Conservation (phyloP, 2,113 vertebrate genomes). For the Cettia cetti region DNA sequence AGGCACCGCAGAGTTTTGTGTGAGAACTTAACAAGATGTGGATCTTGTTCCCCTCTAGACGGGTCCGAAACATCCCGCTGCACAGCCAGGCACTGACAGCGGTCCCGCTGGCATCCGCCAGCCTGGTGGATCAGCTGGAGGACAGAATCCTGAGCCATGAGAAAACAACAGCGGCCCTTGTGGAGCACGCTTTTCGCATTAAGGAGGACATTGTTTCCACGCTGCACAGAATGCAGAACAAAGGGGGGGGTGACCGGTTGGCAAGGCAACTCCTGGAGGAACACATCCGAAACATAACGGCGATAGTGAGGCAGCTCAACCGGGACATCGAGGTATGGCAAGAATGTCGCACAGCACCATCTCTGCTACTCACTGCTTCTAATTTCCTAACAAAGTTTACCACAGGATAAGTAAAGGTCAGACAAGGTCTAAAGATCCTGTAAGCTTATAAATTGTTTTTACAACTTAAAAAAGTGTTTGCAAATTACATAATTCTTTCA, state of each 20-base stretch:
- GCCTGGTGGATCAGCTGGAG: slow-evolving; percentile 75
- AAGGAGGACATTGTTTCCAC: slow-evolving; percentile 80
- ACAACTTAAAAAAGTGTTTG: slow-evolving; percentile 38
- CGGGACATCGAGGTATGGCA: slow-evolving; percentile 77
- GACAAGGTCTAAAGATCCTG: slow-evolving; percentile 5
- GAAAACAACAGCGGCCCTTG: slow-evolving; percentile 74
- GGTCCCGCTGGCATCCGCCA: slow-evolving; percentile 65
- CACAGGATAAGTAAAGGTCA: not conserved
- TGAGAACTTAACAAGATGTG: not conserved
- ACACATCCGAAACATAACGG: slow-evolving; percentile 79
- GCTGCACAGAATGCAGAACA: slow-evolving; percentile 77
- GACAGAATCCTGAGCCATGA: slow-evolving; percentile 77
- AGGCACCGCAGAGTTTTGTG: not conserved
- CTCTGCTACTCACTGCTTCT: not conserved
- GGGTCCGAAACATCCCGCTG: slow-evolving; percentile 72
- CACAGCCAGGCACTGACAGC: slow-evolving; percentile 76
- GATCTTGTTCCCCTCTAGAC: slow-evolving; percentile 13
- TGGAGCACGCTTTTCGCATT: slow-evolving; percentile 77
- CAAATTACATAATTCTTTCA: slow-evolving; percentile 3
- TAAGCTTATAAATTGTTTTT: slow-evolving; percentile 20
- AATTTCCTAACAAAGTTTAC: not conserved
- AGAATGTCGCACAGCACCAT: not conserved
- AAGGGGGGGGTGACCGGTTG: slow-evolving; percentile 74
- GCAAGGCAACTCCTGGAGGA: slow-evolving; percentile 79
- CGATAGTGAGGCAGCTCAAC: slow-evolving; percentile 78